phyloP scores from a whole-genome alignment of 2,888 invertebrate species.

The Vanessa cardui region DNA sequence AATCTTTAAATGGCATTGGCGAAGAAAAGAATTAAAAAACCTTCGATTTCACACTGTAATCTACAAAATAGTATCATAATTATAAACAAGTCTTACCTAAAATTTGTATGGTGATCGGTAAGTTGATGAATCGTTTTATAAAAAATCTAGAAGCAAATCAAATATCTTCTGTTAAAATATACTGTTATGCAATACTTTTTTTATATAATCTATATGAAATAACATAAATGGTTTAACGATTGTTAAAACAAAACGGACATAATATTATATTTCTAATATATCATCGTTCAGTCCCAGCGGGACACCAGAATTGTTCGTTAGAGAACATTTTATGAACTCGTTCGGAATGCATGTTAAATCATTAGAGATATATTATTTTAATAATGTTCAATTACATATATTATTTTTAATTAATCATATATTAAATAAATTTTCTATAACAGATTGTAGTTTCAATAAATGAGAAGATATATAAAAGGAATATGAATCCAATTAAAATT shows the following conservation, averaged over 20 bases:
- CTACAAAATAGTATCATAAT: too few relatives aligned
- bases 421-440: neutral
- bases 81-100: too few relatives aligned
- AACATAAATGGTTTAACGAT: slow-evolving; percentile 27
- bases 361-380: slow-evolving; percentile 40
- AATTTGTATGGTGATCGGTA: too few relatives aligned
- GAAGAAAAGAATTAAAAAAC: too few relatives aligned
- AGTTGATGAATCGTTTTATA: too few relatives aligned
- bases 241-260: slow-evolving; percentile 51
- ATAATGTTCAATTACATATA: slow-evolving; percentile 39
- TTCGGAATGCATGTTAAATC: slow-evolving; percentile 57
- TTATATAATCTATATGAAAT: slow-evolving; percentile 14
- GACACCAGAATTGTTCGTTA: slow-evolving; percentile 68
- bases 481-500: neutral
- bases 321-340: slow-evolving; percentile 77
- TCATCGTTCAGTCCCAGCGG: slow-evolving; percentile 78
- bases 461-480: too few relatives aligned
- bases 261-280: slow-evolving; percentile 60
- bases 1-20: too few relatives aligned
- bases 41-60: too few relatives aligned
- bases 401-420: slow-evolving; percentile 2
- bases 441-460: neutral
- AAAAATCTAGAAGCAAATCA: neutral
- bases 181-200: neutral
- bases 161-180: neutral